Conservation (phyloP, 2,888 invertebrate genomes). For the Tipula confusa region DNA sequence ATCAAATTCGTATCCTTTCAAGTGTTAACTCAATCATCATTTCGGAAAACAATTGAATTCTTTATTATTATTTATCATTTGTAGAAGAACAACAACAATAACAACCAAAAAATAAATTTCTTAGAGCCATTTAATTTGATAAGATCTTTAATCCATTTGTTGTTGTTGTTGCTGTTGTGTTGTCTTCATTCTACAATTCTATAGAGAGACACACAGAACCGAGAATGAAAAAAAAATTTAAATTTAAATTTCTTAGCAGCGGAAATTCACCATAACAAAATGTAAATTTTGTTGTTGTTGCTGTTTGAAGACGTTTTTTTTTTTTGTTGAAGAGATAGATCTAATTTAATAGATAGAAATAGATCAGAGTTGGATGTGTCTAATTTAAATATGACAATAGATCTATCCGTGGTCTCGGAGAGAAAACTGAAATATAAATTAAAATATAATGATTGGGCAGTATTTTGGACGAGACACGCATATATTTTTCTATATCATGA, state of each 20-base stretch:
- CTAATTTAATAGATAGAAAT: constrained; percentile 25
- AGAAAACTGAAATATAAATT: not conserved
- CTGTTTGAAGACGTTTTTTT: not conserved
- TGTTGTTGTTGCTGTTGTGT: too few species aligned
- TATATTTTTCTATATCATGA: not conserved
- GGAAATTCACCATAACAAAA: not conserved
- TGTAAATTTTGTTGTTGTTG: not conserved
- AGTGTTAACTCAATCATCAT: not conserved
- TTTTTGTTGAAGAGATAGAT: not conserved
- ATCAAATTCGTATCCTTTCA: not conserved
- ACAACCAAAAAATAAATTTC: too few species aligned
- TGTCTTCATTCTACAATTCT: not conserved
- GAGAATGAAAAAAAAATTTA: not conserved
- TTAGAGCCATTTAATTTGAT: constrained; percentile 25
- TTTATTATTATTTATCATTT: constrained; percentile 25
- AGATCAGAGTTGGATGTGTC: constrained; percentile 9
- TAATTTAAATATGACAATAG: constrained; percentile 25
- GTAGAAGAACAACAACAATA: not conserved
- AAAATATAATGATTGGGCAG: constrained; percentile 20
- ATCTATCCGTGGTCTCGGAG: not conserved
- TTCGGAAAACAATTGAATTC: constrained; percentile 3
- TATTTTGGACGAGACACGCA: not conserved
- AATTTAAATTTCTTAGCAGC: constrained; percentile 5
- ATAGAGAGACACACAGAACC: not conserved
- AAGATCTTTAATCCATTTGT: not conserved